These are phyloP conservation scores for Ophioninae sp. DNA, from an alignment of 2,888 invertebrate genomes.

Conservation along the genomic window DNA sequence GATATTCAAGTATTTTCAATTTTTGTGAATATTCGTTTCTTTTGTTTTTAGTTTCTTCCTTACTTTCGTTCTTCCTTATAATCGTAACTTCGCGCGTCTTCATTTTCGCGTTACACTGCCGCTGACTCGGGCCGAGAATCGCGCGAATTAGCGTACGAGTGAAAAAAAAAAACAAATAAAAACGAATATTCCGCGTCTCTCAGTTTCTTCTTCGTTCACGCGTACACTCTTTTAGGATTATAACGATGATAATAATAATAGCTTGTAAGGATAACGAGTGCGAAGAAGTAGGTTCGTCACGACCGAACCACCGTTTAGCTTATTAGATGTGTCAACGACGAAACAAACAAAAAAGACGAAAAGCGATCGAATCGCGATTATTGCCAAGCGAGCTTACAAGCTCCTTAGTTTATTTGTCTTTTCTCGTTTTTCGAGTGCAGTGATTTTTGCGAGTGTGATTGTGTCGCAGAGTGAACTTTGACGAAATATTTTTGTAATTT, in stretches of 20 bases:
- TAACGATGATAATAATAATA: conserved; percentile 10
- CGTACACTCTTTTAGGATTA: background rate
- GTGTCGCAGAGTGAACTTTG: conserved; percentile 57
- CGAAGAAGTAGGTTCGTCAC: background rate
- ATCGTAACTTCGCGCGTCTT: background rate
- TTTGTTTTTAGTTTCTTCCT: conserved; percentile 1
- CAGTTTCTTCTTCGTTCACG: background rate
- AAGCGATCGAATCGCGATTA: background rate
- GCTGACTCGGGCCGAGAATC: conserved; percentile 5
- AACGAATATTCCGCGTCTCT: background rate
- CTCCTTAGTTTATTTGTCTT: background rate
- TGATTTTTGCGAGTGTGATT: conserved; percentile 6
- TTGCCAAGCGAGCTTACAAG: background rate
- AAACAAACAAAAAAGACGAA: background rate
- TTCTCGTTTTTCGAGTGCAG: background rate
- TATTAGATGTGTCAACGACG: background rate
- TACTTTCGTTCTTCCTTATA: background rate
- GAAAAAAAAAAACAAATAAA: background rate
- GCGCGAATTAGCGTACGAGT: background rate
- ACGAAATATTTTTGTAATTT: conserved; percentile 72
- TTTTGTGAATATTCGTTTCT: background rate
- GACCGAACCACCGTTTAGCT: background rate
- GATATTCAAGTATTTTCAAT: background rate
- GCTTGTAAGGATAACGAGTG: background rate
- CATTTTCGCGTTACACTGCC: background rate